Evolutionary conservation across 23 tunicate genomes (phyloP), one percentile per base, ranked within the genome.

Genomic region (Halocynthia aurantium): DNA sequence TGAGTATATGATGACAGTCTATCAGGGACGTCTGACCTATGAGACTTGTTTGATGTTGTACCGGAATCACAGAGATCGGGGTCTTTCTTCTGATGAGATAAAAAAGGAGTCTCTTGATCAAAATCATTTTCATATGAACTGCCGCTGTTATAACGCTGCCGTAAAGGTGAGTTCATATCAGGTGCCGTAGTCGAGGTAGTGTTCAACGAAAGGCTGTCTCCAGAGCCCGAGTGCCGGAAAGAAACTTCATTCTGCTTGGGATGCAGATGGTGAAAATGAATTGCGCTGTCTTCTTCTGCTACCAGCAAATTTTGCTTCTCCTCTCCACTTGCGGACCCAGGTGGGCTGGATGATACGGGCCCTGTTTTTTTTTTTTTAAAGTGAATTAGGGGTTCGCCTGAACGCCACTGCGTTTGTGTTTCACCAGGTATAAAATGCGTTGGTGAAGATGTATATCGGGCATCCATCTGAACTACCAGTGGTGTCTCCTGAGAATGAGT

Each of bases 121-220:
- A 21, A 52, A 13, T 74, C 78, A 74, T 74, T 74, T 52, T 74
- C 78, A 74, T 54, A 74, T 8, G 63, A 74, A 44, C 78, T 74
- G 10, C 31, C 78, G 21, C 78, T 74, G 63, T 64, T 54, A 44
- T 74, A 50, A 8, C 64, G 60, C 18, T 54, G 18, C 62, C 56
- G 64, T 10, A 62, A 22, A 20, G 62, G 62, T 5, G 64, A 18
- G 8, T 62, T 12, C 40, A 21, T 54, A 8, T 49, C 22, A 12
- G 57, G 57, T 50, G 78, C 78, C 0, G 78, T 74, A 7, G 78
- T 74, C 63, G 78, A 53, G 5, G 40, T 74, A 5, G 78, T 74
- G 62, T 74, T 74, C 63, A 53, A 8, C 7, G 78, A 74, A 22
- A 62, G 19, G 11, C 11, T 56, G 21, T 74, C 78, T 13, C 64